Conservation (phyloP, 2,797 vertebrate species). For the Notamacropus eugenii region DNA sequence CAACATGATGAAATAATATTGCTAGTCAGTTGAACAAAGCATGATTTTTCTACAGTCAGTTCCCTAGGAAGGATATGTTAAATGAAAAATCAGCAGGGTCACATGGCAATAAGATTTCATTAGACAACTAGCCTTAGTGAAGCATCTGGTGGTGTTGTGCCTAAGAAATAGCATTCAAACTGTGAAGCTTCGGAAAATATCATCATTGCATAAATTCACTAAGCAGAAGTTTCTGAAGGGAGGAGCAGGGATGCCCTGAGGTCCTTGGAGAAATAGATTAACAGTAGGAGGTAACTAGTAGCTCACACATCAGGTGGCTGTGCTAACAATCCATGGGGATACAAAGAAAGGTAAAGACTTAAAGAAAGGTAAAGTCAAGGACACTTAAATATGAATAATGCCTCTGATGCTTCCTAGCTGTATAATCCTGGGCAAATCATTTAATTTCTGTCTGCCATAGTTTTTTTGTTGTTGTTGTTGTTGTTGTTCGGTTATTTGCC, state of each 20-base stretch:
- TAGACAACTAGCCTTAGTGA: neutral
- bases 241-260: neutral
- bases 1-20: neutral
- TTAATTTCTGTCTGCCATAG: neutral
- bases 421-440: neutral
- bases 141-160: neutral
- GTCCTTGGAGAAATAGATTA: no score
- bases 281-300: slow-evolving; percentile 2
- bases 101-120: neutral
- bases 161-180: slow-evolving; percentile 6
- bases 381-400: neutral
- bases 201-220: slow-evolving; percentile 3
- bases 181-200: slow-evolving; percentile 36
- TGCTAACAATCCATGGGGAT: neutral
- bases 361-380: neutral
- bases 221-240: neutral
- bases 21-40: neutral
- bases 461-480: no score
- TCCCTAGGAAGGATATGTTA: neutral
- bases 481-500: no score
- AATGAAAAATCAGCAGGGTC: neutral
- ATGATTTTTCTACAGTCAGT: neutral
- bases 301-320: neutral
- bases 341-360: slow-evolving; percentile 26
- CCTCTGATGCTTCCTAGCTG: neutral